Base-by-base conservation (phyloP, 2,113 vertebrate species). In the Tachycineta bicolor region DNA sequence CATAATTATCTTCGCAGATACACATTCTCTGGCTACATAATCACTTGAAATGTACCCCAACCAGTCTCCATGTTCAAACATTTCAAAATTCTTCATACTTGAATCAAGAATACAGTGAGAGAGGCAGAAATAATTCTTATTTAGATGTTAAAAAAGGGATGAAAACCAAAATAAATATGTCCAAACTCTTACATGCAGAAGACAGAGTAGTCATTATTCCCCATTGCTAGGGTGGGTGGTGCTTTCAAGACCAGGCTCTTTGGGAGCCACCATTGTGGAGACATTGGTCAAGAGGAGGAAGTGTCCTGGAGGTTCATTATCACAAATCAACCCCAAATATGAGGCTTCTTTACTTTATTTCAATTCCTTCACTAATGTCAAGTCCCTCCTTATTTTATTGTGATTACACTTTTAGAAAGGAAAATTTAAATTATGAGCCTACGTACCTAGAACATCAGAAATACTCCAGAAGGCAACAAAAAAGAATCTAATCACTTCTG, bases 1-100 rank as follows among this genome's bases (percentile, higher is more conserved):
- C 67, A 33, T 83, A 64, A 96, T 65, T 77, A 39, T 89, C 70
- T 96, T 96, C 82, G 81, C 84, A 93, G 77, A 58, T 68, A 49
- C 28, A 9, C 37, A 20, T 52, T 89, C 39, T 76, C 22, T 92
- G 69, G 49, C 44, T 69, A 4, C 11, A 6, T n/a, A 56, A 52
- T 20, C 55, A 60, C 44, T 78, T 73, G 75, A 92, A 83, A 79
- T 77, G 18, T 49, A 47, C 26, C 23, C n/a, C 37, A 87, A 21
- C 44, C 50, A 26, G 37, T 55, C 9, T 84, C 24, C 2, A 0
- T 17, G 76, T 78, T 64, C 34, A 69, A 83, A 60, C 4, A 17
- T 44, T 69, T 73, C 37, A 82, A 84, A 59, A 59, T 2, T 46
- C 21, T 43, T 65, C 2, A 1, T 49, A 39, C 65, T 71, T 85